phyloP scores from a whole-genome alignment of 2,888 invertebrate genomes.

The Teinopalpus imperialis region DNA sequence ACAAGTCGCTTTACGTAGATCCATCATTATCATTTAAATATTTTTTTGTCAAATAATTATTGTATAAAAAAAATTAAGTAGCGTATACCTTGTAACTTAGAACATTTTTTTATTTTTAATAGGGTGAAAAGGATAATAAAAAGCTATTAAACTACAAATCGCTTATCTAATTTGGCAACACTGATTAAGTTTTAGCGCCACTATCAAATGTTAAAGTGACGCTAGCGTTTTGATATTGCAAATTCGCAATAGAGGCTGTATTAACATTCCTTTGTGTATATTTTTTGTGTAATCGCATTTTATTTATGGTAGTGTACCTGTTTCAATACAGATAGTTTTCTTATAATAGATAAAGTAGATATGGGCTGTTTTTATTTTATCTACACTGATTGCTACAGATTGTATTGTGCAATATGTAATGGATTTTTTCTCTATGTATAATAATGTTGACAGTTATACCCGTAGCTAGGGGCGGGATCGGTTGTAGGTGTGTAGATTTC shows the following conservation, averaged over 20 bases:
- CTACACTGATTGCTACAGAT: constrained; percentile 52
- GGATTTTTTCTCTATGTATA: constrained; percentile 45
- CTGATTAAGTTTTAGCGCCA: constrained; percentile 19
- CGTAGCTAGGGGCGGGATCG: constrained; percentile 53
- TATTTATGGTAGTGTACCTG: constrained; percentile 38
- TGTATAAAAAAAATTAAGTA: too few species aligned
- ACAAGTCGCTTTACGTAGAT: too few species aligned
- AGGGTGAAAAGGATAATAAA: too few species aligned
- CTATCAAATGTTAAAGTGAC: constrained; percentile 15
- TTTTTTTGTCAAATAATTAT: too few species aligned
- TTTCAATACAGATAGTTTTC: constrained; percentile 43
- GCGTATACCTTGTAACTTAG: too few species aligned
- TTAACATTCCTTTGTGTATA: constrained; percentile 67
- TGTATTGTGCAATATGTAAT: constrained; percentile 53
- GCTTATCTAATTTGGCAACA: constrained; percentile 17
- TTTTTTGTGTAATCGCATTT: constrained; percentile 48
- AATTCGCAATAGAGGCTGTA: constrained; percentile 40
- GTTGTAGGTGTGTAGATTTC: constrained; percentile 46
- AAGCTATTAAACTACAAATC: too few species aligned
- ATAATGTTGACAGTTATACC: constrained; percentile 43
- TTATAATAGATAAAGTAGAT: constrained; percentile 58
- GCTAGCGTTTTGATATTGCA: constrained; percentile 18
- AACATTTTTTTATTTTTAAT: too few species aligned
- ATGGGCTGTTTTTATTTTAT: constrained; percentile 64
- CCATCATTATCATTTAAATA: too few species aligned